These are phyloP conservation scores for Asteroscopus sphinx DNA, from an alignment of 2,888 invertebrate species.

Conservation along the genomic window DNA sequence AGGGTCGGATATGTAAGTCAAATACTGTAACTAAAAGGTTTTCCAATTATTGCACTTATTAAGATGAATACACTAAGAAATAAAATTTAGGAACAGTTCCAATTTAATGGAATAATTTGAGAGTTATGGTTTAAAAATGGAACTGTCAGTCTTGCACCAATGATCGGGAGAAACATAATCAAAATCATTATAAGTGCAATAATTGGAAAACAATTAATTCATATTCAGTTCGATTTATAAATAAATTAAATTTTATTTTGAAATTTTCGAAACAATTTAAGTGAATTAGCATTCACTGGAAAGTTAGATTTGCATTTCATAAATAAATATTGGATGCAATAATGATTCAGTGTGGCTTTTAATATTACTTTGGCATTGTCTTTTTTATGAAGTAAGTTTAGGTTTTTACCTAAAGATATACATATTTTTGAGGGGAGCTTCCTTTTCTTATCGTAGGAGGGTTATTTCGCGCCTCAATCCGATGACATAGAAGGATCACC, in stretches of 20 bases:
- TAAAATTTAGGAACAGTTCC: background rate
- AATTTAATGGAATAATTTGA: background rate
- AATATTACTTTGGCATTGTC: background rate
- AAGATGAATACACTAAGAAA: constrained; percentile 8
- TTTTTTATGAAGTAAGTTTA: constrained; percentile 21
- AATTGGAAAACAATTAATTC: constrained; percentile 31
- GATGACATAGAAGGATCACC: constrained; percentile 66
- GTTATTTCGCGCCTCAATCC: constrained; percentile 69
- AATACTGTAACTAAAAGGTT: constrained; percentile 6
- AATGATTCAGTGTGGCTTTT: background rate
- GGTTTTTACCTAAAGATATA: constrained; percentile 52
- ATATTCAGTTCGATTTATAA: constrained; percentile 8
- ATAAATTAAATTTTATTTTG: constrained; percentile 6
- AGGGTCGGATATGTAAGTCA: constrained; percentile 87
- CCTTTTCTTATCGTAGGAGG: constrained; percentile 69
- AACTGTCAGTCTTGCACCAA: too few relatives aligned
- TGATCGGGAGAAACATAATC: too few relatives aligned
- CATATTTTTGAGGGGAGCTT: constrained; percentile 66
- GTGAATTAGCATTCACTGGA: constrained; percentile 9
- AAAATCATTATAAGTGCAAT: background rate
- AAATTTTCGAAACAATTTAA: constrained; percentile 5
- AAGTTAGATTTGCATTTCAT: background rate
- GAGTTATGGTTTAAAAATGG: too few relatives aligned
- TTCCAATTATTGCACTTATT: constrained; percentile 48
- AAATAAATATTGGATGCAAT: background rate